phyloP scores from a whole-genome alignment of 2,888 invertebrate genomes.

The Dryocosmus kuriphilus region DNA sequence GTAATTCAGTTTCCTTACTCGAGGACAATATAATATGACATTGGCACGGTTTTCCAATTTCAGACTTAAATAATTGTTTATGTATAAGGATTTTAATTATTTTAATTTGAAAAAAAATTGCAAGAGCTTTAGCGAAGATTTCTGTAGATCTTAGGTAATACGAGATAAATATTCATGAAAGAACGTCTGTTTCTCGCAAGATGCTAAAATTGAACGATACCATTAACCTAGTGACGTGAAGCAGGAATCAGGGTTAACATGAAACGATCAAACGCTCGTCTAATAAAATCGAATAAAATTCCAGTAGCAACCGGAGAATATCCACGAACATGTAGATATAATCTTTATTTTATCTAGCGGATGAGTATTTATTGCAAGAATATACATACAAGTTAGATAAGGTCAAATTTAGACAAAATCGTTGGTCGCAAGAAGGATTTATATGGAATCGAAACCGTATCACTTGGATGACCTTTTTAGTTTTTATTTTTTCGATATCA shows the following conservation, averaged over 20 bases:
- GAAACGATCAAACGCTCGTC: conserved; percentile 29
- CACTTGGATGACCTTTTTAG: not conserved
- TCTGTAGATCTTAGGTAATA: not conserved
- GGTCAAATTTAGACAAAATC: conserved; percentile 8
- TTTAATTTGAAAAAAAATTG: not conserved
- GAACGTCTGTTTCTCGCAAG: conserved; percentile 19
- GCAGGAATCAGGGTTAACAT: conserved; percentile 33
- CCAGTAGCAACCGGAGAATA: conserved; percentile 32
- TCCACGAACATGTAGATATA: conserved; percentile 15
- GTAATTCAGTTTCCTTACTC: not conserved
- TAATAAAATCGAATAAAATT: conserved; percentile 37
- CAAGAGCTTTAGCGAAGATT: not conserved
- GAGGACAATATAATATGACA: not conserved
- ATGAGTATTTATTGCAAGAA: conserved; percentile 11
- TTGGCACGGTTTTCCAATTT: not conserved
- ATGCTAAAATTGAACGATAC: conserved; percentile 13
- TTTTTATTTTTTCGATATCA: too few species aligned
- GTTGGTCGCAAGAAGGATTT: conserved; percentile 7
- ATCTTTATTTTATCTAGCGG: conserved; percentile 15
- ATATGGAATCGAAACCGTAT: not conserved
- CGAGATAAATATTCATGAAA: conserved; percentile 20
- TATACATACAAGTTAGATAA: conserved; percentile 13
- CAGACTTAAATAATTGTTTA: not conserved
- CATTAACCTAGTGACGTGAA: conserved; percentile 34
- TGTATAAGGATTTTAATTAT: not conserved